These are phyloP conservation scores for Polylopha cassiicola DNA, from an alignment of 2,888 invertebrate species.

Conservation along the genomic window DNA sequence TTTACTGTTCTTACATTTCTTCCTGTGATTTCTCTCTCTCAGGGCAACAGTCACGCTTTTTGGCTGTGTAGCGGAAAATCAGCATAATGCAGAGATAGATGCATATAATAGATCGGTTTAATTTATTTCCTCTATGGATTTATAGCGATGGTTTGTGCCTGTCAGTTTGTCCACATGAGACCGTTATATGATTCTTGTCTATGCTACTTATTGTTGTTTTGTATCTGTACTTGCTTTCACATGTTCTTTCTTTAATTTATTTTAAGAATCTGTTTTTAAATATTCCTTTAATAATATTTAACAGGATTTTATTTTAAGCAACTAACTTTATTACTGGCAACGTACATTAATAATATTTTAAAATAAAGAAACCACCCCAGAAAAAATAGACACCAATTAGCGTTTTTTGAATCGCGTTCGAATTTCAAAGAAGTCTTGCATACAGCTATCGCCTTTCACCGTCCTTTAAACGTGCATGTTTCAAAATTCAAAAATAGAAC, in stretches of 20 bases:
- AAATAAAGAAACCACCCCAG: no score
- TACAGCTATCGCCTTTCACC: constrained; percentile 33
- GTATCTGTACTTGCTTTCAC: no score
- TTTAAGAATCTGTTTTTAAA: constrained; percentile 10
- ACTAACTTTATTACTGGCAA: no score
- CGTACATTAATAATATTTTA: no score
- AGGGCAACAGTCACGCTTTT: constrained; percentile 60
- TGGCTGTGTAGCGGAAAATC: constrained; percentile 45
- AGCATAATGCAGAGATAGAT: constrained; percentile 57
- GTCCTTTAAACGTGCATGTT: constrained; percentile 27
- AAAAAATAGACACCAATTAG: constrained; percentile 23
- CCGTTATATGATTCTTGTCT: no score
- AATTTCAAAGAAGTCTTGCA: constrained; percentile 53
- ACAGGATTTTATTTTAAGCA: no score
- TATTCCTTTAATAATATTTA: constrained; percentile 15
- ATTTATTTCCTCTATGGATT: constrained; percentile 21
- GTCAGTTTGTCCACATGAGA: constrained; percentile 16
- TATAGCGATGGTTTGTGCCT: constrained; percentile 12
- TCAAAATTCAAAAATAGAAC: constrained; percentile 50
- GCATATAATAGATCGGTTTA: constrained; percentile 33
- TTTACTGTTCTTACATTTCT: constrained; percentile 5
- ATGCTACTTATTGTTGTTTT: no score
- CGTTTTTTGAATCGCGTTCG: constrained; percentile 39
- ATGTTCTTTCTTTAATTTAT: constrained; percentile 1
- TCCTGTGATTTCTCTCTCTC: constrained; percentile 38